Evolutionary conservation across 2,113 vertebrate genomes (phyloP).

Genomic region (Hipposideros armiger): DNA sequence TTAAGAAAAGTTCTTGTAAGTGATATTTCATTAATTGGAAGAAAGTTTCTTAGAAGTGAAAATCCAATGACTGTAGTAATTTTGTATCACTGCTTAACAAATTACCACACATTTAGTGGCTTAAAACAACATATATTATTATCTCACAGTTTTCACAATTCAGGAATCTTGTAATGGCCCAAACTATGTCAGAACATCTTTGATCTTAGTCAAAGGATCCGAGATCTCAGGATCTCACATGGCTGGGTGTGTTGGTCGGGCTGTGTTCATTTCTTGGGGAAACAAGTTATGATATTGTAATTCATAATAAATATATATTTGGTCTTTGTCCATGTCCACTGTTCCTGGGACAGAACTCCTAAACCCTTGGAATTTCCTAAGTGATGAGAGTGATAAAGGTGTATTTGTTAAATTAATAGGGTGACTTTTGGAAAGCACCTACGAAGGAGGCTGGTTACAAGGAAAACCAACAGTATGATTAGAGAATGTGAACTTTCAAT

Average conservation of each 20-base stretch:
- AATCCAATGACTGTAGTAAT: background rate
- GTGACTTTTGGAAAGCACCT: background rate
- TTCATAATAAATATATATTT: background rate
- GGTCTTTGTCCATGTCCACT: background rate
- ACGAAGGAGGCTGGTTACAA: background rate
- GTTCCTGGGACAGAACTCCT: background rate
- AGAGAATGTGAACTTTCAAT: background rate
- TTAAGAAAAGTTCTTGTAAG: conserved; percentile 34
- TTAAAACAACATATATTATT: background rate
- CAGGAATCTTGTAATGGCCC: background rate
- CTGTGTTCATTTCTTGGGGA: background rate
- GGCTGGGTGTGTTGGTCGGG: background rate
- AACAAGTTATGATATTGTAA: background rate
- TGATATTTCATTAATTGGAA: background rate
- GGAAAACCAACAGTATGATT: background rate
- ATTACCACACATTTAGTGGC: background rate
- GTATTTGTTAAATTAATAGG: background rate
- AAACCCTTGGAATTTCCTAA: background rate
- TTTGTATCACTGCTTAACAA: background rate
- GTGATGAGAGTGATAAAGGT: background rate
- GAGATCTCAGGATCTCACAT: background rate
- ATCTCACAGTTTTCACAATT: background rate
- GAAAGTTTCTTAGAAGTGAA: conserved; percentile 40
- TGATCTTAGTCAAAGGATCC: background rate
- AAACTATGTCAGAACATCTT: background rate